Conservation (phyloP, 2,113 vertebrate genomes). For the Glaucomys volans region DNA sequence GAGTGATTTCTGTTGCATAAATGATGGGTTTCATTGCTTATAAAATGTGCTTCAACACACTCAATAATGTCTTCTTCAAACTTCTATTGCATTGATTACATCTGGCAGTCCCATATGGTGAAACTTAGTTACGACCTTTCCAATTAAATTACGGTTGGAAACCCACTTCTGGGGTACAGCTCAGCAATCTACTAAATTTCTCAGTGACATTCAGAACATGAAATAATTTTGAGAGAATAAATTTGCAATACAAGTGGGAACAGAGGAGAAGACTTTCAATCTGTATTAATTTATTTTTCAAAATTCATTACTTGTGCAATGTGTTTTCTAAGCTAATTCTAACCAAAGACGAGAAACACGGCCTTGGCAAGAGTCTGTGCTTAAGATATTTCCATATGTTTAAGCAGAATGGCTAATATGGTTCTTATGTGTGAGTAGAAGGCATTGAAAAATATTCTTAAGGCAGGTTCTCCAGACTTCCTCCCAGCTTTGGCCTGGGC, state of each 20-base stretch:
- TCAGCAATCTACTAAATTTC: conserved; percentile 79
- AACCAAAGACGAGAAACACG: conserved; percentile 58
- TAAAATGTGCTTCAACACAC: conserved; percentile 78
- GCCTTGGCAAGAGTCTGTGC: conserved; percentile 24
- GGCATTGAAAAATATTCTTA: background rate
- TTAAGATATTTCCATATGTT: conserved; percentile 59
- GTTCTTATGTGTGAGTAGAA: background rate
- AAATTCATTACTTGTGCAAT: conserved; percentile 64
- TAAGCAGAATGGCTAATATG: conserved; percentile 19
- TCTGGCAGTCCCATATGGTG: conserved; percentile 87
- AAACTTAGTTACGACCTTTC: conserved; percentile 84
- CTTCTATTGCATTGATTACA: conserved; percentile 83
- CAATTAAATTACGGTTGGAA: conserved; percentile 85
- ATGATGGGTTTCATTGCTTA: conserved; percentile 84
- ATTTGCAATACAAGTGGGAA: conserved; percentile 65
- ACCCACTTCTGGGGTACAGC: conserved; percentile 78
- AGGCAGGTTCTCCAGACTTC: background rate
- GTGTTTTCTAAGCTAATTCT: conserved; percentile 65
- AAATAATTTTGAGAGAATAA: conserved; percentile 67
- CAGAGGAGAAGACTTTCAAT: conserved; percentile 71
- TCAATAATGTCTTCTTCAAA: conserved; percentile 82
- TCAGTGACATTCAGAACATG: conserved; percentile 78
- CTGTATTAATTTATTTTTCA: conserved; percentile 70
- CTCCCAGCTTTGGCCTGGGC: background rate
- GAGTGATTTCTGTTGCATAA: conserved; percentile 83